Evolutionary conservation across 1,140 invertebrate species (phyloP).

Genomic region (Drosophila rhopaloa): DNA sequence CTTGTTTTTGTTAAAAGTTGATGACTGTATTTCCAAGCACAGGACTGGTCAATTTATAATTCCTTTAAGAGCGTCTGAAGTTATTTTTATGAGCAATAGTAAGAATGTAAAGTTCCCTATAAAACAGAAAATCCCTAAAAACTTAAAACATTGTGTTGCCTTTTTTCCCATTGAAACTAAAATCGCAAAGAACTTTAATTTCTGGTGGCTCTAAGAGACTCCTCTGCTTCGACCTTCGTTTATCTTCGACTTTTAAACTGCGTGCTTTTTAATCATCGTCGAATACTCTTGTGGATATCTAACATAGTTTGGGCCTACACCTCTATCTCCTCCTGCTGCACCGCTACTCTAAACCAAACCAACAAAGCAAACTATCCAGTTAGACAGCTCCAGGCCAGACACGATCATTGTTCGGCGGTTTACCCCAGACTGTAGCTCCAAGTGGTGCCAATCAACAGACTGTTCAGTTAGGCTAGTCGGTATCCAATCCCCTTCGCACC

Average conservation of each 20-base stretch:
- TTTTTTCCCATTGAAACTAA: background rate
- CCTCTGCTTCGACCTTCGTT: background rate
- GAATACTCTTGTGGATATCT: slow-evolving; percentile 24
- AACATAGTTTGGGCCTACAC: background rate
- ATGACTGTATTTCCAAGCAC: too few relatives aligned
- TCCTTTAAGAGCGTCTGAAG: too few relatives aligned
- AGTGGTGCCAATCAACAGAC: slow-evolving; percentile 25
- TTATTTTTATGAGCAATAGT: too few relatives aligned
- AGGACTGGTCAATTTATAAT: too few relatives aligned
- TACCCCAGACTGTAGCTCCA: slow-evolving; percentile 24
- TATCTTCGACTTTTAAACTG: background rate
- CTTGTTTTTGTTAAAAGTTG: too few relatives aligned
- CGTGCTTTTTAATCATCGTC: background rate
- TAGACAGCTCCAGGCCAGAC: slow-evolving; percentile 42
- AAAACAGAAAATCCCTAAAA: too few relatives aligned
- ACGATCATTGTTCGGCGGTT: slow-evolving; percentile 22
- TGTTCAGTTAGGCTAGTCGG: slow-evolving; percentile 23
- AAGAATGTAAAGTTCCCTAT: too few relatives aligned
- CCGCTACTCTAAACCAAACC: background rate
- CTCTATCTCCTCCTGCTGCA: background rate
- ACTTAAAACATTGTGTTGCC: too few relatives aligned
- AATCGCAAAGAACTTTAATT: background rate
- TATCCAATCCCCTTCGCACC: background rate
- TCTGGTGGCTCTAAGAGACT: too few relatives aligned
- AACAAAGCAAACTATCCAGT: slow-evolving; percentile 41